phyloP scores from a whole-genome alignment of 2,888 invertebrate species.

The Temnothorax rugatulus region DNA sequence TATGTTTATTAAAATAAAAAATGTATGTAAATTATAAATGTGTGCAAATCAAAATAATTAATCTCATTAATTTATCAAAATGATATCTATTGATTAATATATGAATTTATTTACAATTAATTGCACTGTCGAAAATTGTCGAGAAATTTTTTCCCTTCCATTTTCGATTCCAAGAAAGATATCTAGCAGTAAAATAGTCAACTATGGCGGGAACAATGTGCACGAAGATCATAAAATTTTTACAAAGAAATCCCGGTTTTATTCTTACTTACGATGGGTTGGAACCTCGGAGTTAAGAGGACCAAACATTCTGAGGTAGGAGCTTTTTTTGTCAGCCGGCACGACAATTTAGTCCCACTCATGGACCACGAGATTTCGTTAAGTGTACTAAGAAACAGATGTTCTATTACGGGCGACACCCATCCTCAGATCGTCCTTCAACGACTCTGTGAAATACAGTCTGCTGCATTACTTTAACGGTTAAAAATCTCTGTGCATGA shows the following conservation, averaged over 20 bases:
- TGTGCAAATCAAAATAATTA: background rate
- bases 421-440: background rate
- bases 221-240: constrained; percentile 35
- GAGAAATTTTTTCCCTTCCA: background rate
- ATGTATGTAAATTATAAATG: background rate
- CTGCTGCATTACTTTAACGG: background rate
- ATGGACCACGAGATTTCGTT: constrained; percentile 19
- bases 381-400: constrained; percentile 53
- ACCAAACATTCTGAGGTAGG: constrained; percentile 24
- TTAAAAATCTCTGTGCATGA: background rate
- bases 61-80: background rate
- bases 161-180: background rate
- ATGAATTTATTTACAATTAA: constrained; percentile 24
- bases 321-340: constrained; percentile 33
- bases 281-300: background rate
- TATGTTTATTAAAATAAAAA: background rate
- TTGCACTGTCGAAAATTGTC: background rate
- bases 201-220: background rate
- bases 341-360: constrained; percentile 20
- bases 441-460: constrained; percentile 16
- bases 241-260: constrained; percentile 21
- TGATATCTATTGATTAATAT: background rate
- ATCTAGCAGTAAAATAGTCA: background rate
- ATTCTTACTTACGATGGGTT: constrained; percentile 11
- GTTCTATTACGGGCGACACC: constrained; percentile 1